Conservation (phyloP, 2,888 invertebrate species). For the Hoplodrina blanda region DNA sequence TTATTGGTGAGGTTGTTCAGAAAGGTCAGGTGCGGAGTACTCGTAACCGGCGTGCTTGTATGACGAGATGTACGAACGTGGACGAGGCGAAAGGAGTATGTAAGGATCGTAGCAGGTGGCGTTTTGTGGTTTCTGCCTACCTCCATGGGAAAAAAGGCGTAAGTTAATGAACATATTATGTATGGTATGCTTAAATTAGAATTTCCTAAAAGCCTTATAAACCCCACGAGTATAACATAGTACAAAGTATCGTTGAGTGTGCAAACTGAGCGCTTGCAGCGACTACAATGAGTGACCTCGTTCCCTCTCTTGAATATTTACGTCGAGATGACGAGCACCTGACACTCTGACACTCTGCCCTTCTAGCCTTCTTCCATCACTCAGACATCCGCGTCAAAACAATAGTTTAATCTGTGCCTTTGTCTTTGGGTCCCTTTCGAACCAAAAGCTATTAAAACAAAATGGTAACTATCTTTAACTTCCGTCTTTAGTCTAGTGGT, state of each 20-base stretch:
- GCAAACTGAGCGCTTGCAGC: conserved; percentile 48
- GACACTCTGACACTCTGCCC: conserved; percentile 53
- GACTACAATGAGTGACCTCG: conserved; percentile 52
- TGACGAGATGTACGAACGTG: no score
- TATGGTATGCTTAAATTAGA: no score
- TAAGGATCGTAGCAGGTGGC: no score
- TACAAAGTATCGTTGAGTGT: conserved; percentile 20
- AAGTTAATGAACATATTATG: no score
- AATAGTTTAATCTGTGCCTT: conserved; percentile 36
- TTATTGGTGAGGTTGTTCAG: no score
- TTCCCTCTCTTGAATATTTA: conserved; percentile 58
- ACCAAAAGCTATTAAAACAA: neutral
- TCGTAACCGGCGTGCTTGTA: no score
- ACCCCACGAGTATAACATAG: neutral
- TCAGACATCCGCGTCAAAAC: conserved; percentile 39
- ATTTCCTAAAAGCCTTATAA: conserved; percentile 8
- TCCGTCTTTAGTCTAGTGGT: no score
- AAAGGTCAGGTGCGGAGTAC: no score
- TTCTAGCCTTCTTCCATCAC: conserved; percentile 52
- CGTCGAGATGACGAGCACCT: conserved; percentile 54
- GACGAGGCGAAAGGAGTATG: no score
- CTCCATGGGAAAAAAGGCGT: no score
- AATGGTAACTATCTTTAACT: neutral
- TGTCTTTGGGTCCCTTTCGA: conserved; percentile 24
- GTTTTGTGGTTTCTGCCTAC: no score